Evolutionary conservation across 2,888 invertebrate genomes (phyloP).

Genomic region (Lasioglossum figueresi): DNA sequence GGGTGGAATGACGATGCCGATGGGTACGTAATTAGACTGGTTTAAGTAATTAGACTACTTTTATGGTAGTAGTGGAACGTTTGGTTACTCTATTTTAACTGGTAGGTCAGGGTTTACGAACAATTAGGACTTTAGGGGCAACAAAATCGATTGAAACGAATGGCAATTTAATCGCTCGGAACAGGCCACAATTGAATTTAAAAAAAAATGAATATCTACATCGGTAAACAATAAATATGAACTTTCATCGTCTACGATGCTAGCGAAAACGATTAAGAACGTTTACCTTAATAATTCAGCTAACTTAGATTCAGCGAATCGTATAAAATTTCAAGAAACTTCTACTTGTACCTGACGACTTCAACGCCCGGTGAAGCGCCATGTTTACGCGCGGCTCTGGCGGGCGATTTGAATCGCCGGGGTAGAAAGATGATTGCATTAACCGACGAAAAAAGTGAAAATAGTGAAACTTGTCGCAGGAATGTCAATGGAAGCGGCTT

Average conservation of each 20-base stretch:
- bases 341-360: background rate
- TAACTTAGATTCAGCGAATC: background rate
- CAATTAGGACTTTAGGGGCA: background rate
- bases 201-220: background rate
- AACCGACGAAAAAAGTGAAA: slow-evolving; percentile 19
- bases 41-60: background rate
- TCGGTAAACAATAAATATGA: background rate
- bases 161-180: background rate
- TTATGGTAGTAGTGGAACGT: background rate
- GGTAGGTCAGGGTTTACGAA: background rate
- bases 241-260: background rate
- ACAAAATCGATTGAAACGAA: background rate
- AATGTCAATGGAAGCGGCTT: slow-evolving; percentile 89
- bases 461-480: slow-evolving; percentile 82
- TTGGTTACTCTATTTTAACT: background rate
- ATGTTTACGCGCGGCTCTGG: background rate
- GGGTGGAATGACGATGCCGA: slow-evolving; percentile 86
- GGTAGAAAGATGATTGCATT: background rate
- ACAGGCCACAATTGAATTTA: background rate
- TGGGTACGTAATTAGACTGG: slow-evolving; percentile 72
- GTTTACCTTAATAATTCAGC: background rate
- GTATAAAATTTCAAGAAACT: background rate
- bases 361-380: background rate
- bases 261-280: background rate
- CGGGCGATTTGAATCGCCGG: background rate